Percentiles rank a stretch among this genome's conserved stretches.
phyloP scores from a whole-genome alignment of 2,797 vertebrate genomes.

The Cirrhinus mrigala region DNA sequence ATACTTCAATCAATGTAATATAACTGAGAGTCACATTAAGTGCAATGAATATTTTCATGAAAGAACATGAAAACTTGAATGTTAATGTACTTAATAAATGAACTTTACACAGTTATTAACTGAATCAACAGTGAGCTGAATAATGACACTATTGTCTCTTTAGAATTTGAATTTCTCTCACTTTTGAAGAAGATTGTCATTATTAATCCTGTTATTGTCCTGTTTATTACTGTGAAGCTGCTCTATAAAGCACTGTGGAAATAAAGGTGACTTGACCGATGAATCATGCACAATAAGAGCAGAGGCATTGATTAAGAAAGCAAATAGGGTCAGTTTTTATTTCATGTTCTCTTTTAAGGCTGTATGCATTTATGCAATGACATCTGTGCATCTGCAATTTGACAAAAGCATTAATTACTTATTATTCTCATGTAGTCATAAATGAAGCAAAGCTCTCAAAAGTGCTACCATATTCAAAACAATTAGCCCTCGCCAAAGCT shows the following conservation, averaged over 20 bases:
- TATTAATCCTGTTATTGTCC: neutral
- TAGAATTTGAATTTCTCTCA: neutral
- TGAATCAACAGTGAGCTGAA: neutral
- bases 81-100: neutral
- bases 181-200: neutral
- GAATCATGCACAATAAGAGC: neutral
- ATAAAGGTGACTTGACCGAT: neutral
- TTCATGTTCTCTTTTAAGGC: neutral
- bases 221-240: neutral
- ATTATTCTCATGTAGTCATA: constrained; percentile 13
- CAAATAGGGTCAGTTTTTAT: neutral
- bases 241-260: neutral
- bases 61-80: neutral
- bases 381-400: neutral
- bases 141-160: neutral
- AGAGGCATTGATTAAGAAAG: neutral
- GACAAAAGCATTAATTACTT: constrained; percentile 21
- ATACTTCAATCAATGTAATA: neutral
- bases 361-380: constrained; percentile 12
- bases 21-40: too few relatives aligned
- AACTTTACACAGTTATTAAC: neutral
- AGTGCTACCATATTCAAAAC: constrained; percentile 24
- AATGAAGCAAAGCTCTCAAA: constrained; percentile 15
- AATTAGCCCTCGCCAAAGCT: constrained; percentile 9
- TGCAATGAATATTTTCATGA: neutral